phyloP scores from a whole-genome alignment of 2,888 invertebrate species.

The Chrysopilus asiliformis region DNA sequence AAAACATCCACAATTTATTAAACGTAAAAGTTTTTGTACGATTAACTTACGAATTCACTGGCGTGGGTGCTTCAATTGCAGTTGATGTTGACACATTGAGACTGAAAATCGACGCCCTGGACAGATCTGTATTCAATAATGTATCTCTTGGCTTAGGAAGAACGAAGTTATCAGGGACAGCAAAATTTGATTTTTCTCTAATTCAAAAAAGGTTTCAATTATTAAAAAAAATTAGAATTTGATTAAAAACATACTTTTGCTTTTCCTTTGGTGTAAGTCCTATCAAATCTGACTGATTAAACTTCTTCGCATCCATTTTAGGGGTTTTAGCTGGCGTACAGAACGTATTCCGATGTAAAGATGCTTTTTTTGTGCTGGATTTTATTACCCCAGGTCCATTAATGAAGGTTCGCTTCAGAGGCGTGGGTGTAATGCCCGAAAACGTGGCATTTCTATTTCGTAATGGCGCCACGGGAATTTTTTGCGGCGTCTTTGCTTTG shows the following conservation, averaged over 20 bases:
- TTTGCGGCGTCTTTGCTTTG: constrained; percentile 15
- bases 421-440: constrained; percentile 10
- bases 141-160: neutral
- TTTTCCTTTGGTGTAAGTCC: constrained; percentile 21
- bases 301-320: constrained; percentile 14
- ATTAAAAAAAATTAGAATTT: neutral
- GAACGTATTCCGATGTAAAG: constrained; percentile 20
- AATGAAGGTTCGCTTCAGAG: constrained; percentile 2
- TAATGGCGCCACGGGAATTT: constrained; percentile 2
- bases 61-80: constrained; percentile 17
- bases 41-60: constrained; percentile 8
- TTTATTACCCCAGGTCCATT: neutral
- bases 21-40: neutral
- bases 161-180: too few relatives aligned
- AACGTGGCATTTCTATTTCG: constrained; percentile 7
- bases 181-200: too few relatives aligned
- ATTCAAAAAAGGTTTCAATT: constrained; percentile 1
- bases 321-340: constrained; percentile 21
- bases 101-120: constrained; percentile 19
- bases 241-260: constrained; percentile 16
- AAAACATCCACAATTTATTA: too few relatives aligned
- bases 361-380: constrained; percentile 4
- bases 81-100: constrained; percentile 24
- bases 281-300: constrained; percentile 22
- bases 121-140: constrained; percentile 2